phyloP scores from a whole-genome alignment of 2,888 invertebrate species.

The Macaria notata region DNA sequence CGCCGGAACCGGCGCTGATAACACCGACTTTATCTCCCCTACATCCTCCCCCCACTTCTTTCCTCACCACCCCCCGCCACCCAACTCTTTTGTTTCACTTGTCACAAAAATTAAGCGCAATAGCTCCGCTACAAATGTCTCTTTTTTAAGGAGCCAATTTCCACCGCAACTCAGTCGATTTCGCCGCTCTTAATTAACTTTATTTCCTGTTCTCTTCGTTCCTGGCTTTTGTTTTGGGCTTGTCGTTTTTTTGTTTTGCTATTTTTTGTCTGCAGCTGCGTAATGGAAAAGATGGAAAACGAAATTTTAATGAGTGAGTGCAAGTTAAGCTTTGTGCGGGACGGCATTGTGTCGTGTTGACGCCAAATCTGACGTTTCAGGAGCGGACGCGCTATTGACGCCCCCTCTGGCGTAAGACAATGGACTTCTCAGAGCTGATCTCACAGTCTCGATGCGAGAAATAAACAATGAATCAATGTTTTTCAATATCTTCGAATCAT shows the following conservation, averaged over 20 bases:
- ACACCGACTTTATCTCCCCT: constrained; percentile 75
- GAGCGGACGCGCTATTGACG: constrained; percentile 58
- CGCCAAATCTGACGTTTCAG: constrained; percentile 67
- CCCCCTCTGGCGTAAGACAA: constrained; percentile 55
- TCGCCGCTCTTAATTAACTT: constrained; percentile 82
- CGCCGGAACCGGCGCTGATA: constrained; percentile 70
- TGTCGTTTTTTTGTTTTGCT: constrained; percentile 69
- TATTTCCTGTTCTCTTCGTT: constrained; percentile 80
- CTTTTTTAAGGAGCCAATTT: constrained; percentile 81
- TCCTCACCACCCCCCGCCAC: constrained; percentile 46
- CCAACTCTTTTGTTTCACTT: constrained; percentile 82
- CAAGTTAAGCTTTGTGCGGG: constrained; percentile 75
- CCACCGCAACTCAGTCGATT: constrained; percentile 82
- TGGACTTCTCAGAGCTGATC: constrained; percentile 35
- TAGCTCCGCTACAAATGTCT: constrained; percentile 80
- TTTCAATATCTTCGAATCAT: too few relatives aligned
- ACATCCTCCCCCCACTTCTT: constrained; percentile 36
- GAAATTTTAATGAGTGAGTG: constrained; percentile 79
- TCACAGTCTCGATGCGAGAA: constrained; percentile 25
- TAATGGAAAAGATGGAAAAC: constrained; percentile 81
- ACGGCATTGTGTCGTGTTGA: constrained; percentile 64
- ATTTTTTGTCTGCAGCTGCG: constrained; percentile 79
- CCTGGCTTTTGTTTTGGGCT: constrained; percentile 78
- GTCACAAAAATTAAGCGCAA: constrained; percentile 82
- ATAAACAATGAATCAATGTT: background rate